A percentile compares a stretch with the other conserved stretches of the same genome.
Conservation (phyloP, 1,140 invertebrate species). For the Euura saliciscinereae region DNA sequence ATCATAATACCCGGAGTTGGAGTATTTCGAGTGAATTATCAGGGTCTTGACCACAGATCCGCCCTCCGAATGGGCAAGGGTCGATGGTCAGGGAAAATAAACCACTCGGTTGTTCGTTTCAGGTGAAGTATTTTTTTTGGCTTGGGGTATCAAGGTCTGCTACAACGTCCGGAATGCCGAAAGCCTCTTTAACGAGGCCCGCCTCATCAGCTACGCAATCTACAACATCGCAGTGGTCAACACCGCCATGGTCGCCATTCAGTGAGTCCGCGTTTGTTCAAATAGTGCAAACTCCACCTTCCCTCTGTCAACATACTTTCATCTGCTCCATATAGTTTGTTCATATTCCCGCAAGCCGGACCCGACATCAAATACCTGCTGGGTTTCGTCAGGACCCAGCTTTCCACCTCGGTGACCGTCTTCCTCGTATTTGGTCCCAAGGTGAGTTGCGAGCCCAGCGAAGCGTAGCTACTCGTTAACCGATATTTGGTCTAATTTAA, state of each 20-base stretch:
- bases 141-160: slow-evolving; percentile 90
- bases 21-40: background rate
- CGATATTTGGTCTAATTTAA: background rate
- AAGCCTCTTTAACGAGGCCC: slow-evolving; percentile 90
- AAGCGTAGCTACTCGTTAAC: background rate
- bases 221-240: slow-evolving; percentile 94
- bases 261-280: slow-evolving; percentile 70
- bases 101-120: slow-evolving; percentile 48
- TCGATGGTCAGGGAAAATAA: background rate
- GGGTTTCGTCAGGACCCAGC: slow-evolving; percentile 84
- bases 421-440: slow-evolving; percentile 86
- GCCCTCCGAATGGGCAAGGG: background rate
- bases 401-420: slow-evolving; percentile 86
- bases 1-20: too few relatives aligned
- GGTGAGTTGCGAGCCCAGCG: slow-evolving; percentile 55
- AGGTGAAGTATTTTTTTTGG: slow-evolving; percentile 85
- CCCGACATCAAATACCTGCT: slow-evolving; percentile 89
- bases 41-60: background rate
- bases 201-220: slow-evolving; percentile 89
- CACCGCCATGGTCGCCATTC: slow-evolving; percentile 86
- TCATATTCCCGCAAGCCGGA: slow-evolving; percentile 83
- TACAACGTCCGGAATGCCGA: slow-evolving; percentile 90
- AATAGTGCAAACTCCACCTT: background rate
- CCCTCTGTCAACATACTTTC: background rate
- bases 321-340: slow-evolving; percentile 66